Evolutionary conservation across 2,888 invertebrate genomes (phyloP).

Genomic region (Siphonodentalium dalli): DNA sequence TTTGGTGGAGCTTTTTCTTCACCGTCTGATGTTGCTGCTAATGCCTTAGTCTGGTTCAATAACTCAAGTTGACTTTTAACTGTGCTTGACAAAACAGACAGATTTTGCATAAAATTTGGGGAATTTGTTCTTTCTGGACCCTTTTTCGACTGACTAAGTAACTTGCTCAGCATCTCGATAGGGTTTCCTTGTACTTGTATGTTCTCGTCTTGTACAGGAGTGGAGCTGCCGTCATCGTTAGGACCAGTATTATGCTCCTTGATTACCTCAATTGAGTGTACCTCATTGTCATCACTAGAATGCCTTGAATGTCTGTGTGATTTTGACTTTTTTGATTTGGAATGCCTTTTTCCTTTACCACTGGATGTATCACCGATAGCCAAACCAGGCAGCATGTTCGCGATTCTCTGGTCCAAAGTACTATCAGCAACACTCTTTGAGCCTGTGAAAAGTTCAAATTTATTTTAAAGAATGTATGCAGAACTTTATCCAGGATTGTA

Average conservation of each 20-base stretch:
- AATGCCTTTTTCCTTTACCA: too few relatives aligned
- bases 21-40: constrained; percentile 2
- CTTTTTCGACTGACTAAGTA: constrained; percentile 49
- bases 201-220: constrained; percentile 53
- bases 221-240: constrained; percentile 43
- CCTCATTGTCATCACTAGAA: not conserved
- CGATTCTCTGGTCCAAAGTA: too few relatives aligned
- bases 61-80: constrained; percentile 41
- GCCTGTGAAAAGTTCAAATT: too few relatives aligned
- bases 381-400: too few relatives aligned
- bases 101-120: constrained; percentile 48
- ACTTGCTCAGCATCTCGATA: constrained; percentile 53
- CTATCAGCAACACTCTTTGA: too few relatives aligned
- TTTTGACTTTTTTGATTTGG: not conserved
- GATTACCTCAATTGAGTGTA: constrained; percentile 17
- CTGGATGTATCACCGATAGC: too few relatives aligned
- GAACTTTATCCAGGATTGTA: too few relatives aligned
- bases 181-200: constrained; percentile 40
- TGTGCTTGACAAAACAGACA: constrained; percentile 45
- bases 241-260: constrained; percentile 31
- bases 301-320: too few relatives aligned
- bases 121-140: constrained; percentile 34
- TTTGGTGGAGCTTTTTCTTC: constrained; percentile 29
- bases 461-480: too few relatives aligned
- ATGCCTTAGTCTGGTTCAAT: constrained; percentile 19